Base-by-base conservation (phyloP, 2,797 vertebrate species). In the Natrix natrix region DNA sequence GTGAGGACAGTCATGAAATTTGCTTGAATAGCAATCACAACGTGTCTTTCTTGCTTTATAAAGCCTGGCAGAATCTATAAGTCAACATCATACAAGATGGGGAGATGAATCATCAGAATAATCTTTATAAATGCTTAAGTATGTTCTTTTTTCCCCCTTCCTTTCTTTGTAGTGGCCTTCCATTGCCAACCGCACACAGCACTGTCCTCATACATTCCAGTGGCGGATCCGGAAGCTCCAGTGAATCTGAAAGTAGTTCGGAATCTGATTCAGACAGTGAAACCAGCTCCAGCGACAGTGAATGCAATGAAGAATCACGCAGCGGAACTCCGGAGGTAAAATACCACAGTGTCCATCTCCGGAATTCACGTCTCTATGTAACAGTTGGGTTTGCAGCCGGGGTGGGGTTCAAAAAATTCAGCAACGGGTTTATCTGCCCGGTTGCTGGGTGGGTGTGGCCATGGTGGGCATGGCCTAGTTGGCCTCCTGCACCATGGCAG, bases 231-330 rank as follows among this genome's bases (percentile, higher is more conserved):
- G 98, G 98, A 92, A 99, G 98, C 97, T 99, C 98, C 97, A 99
- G 98, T 2, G 98, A 99, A 96, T 99, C 98, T 0, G 98, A 99
- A 96, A 98, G 98, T 98, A 99, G 98, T 96, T 99, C 98, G 0
- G 98, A 99, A 96, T 99, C 98, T 0, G 98, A 99, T 97, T 99
- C 98, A 0, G 98, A 99, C 93, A 98, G 98, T 0, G 99, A 99
- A 96, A 99, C 98, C 97, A 99, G 98, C 97, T 99, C 98, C 95
- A 99, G 98, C 1, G 98, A 99, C 97, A 99, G 98, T 22, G 98
- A 99, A 94, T 98, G 98, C 96, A 98, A 99, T 83, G 98, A 97
- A 95, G 97, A 97, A 32, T 98, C 98, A 0, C 98, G 98, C 89
- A 98, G 97, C 92, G 96, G 97, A 95, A 98, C 98, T 0, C 98